Evolutionary conservation across 2,113 vertebrate species (phyloP).

Genomic region (Burhinus oedicnemus): DNA sequence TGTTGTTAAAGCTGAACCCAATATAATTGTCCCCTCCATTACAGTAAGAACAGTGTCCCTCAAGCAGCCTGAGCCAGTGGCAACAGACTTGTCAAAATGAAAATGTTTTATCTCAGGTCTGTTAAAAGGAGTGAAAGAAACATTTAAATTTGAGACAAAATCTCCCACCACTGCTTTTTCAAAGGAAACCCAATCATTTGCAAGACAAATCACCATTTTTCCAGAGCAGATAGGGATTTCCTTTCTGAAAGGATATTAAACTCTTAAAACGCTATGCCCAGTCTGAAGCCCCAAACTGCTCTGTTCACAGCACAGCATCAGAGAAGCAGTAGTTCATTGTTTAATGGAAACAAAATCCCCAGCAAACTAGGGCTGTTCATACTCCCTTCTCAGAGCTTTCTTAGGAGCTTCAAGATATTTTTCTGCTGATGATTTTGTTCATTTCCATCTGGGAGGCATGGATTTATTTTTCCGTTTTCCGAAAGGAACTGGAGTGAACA

Average conservation of each 20-base stretch:
- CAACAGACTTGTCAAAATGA: background rate
- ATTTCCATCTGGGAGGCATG: constrained; percentile 43
- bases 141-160: background rate
- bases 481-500: constrained; percentile 57
- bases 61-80: background rate
- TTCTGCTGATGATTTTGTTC: constrained; percentile 25
- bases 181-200: constrained; percentile 6
- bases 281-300: background rate
- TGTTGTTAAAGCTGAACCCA: background rate
- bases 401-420: constrained; percentile 32
- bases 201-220: constrained; percentile 12
- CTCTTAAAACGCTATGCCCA: background rate
- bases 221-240: background rate
- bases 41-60: background rate
- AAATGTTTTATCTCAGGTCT: background rate
- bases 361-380: background rate
- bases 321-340: constrained; percentile 22
- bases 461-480: constrained; percentile 53
- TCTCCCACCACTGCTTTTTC: background rate
- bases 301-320: background rate
- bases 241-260: constrained; percentile 32
- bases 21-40: background rate
- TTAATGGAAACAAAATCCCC: constrained; percentile 19
- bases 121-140: background rate
- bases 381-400: constrained; percentile 5